Percentiles rank a stretch among this genome's conserved stretches.
Conservation (phyloP, 2,888 invertebrate species). For the Caenorhabditis sinica region DNA sequence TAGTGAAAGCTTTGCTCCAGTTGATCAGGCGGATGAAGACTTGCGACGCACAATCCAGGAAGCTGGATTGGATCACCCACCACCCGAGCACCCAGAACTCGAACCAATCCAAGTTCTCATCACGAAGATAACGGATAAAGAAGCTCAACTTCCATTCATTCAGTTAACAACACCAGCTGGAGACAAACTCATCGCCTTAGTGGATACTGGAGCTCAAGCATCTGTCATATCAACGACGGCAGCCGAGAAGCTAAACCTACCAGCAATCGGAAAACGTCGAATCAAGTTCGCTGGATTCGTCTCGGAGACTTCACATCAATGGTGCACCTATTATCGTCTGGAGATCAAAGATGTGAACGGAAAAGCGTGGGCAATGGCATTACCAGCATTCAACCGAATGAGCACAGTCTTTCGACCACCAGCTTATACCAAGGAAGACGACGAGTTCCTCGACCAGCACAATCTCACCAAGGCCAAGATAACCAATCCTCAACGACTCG, state of each 20-base stretch:
- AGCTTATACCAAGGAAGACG: background rate
- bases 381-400: background rate
- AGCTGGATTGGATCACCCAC: background rate
- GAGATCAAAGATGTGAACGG: background rate
- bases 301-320: background rate
- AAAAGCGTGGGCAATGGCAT: background rate
- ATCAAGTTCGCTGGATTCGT: background rate
- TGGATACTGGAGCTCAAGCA: slow-evolving; percentile 1
- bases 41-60: background rate
- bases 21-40: too few species aligned
- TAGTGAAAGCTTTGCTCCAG: too few species aligned
- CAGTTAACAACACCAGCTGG: background rate
- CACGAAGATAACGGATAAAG: background rate
- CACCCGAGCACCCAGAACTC: background rate
- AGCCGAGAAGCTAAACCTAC: background rate
- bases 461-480: background rate
- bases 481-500: background rate
- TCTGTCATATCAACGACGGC: background rate
- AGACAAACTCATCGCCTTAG: background rate
- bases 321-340: background rate
- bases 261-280: background rate
- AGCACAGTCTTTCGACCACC: background rate
- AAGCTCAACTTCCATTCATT: slow-evolving; percentile 7
- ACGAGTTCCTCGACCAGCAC: background rate
- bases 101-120: background rate